Conservation (phyloP, 2,113 vertebrate species). For the Hydropotes inermis region DNA sequence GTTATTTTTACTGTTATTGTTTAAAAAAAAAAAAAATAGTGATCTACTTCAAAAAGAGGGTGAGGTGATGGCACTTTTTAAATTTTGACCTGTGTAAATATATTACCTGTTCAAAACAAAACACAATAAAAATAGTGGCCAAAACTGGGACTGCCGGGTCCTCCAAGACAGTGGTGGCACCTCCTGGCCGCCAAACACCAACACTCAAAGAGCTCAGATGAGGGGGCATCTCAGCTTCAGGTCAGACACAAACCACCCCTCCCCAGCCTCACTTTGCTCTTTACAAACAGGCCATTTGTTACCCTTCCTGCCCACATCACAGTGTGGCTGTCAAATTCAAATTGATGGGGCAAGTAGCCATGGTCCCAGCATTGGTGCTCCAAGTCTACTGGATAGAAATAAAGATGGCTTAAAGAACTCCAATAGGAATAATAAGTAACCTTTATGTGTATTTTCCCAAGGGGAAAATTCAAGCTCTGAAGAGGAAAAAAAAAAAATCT, state of each 20-base stretch:
- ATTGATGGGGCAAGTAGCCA: neutral
- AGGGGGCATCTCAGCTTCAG: neutral
- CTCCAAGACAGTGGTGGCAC: neutral
- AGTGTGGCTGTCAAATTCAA: neutral
- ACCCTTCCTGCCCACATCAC: neutral
- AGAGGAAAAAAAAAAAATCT: neutral
- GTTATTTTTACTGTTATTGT: neutral
- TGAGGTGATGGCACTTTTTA: neutral
- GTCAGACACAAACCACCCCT: neutral
- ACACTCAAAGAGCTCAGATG: neutral
- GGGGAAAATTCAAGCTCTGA: neutral
- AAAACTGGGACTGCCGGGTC: accelerated
- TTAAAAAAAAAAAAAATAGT: neutral
- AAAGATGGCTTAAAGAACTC: neutral
- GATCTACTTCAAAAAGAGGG: neutral
- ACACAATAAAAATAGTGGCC: neutral
- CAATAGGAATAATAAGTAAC: neutral
- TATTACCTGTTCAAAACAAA: neutral
- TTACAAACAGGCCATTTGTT: neutral
- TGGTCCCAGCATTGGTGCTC: too few relatives aligned
- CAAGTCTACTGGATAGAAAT: neutral
- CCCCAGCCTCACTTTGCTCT: neutral
- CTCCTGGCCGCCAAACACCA: neutral
- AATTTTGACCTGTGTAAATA: neutral
- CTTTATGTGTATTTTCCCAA: neutral